These are phyloP conservation scores for Rallus limicola DNA, from an alignment of 2,113 vertebrate genomes.

Conservation along the genomic window DNA sequence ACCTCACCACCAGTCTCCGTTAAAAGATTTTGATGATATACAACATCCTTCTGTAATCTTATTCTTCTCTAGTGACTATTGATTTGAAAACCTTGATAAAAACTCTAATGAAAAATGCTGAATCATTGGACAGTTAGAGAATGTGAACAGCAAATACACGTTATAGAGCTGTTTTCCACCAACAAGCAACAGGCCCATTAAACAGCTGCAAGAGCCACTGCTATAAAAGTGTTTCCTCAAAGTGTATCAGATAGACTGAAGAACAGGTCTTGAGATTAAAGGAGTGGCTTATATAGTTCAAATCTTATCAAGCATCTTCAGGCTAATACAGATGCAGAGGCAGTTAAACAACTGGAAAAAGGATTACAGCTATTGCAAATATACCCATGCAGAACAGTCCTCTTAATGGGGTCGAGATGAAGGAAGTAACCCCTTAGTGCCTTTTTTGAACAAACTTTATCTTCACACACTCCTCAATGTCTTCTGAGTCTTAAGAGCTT, in stretches of 20 bases:
- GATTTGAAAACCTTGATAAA: neutral
- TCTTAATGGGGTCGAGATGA: neutral
- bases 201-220: neutral
- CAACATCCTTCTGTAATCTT: neutral
- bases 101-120: neutral
- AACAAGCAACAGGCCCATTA: neutral
- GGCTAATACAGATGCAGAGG: neutral
- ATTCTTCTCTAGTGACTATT: neutral
- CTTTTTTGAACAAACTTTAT: neutral
- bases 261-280: neutral
- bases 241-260: neutral
- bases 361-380: slow-evolving; percentile 1
- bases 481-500: neutral
- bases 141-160: neutral
- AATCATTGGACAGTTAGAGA: neutral
- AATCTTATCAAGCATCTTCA: neutral
- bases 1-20: neutral
- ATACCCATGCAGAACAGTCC: neutral
- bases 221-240: neutral
- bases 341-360: neutral
- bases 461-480: neutral
- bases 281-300: neutral
- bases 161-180: neutral
- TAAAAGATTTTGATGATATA: neutral
- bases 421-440: neutral